Base-by-base conservation (phyloP, 2,888 invertebrate species). In the Hemistola chrysoprasaria region DNA sequence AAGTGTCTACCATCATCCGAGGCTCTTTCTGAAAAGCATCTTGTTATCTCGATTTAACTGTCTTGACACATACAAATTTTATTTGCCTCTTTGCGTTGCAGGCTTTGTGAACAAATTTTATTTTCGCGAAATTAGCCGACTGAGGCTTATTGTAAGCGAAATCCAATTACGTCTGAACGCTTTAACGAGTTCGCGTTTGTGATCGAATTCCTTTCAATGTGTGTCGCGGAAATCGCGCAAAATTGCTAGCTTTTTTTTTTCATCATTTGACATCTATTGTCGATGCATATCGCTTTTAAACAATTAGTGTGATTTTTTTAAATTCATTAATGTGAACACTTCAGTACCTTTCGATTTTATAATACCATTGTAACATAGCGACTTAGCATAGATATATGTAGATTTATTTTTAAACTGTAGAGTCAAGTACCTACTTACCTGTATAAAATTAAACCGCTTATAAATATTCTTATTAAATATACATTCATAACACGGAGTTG, bases 1-100 rank as follows among this genome's bases (percentile, higher is more conserved):
- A 64, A 59, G 63, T 63, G 66, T 66, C 29, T 39, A 35, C 43
- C 68, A 65, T 63, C 70, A 66, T 63, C 62, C 50, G 53, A 53
- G 74, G 66, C 66, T 69, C 73, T 72, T 72, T 75, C 68, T 56
- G 65, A 70, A 71, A 59, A 65, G 67, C 73, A 71, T 73, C 71
- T 82, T 77, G 77, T 82, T 80, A 81, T 73, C 71, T 67, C 73
- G 76, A 79, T 84, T 84, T 80, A 82, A 81, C 78, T 71, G 81
- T 78, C 81, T 76, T 80, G 83, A 82, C 84, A 85, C 76, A 75
- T 77, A 74, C 76, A 74, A 71, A 77, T 82, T 77, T 80, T 76
- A 78, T 80, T 80, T 75, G 68, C 68, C 64, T 67, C 62, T 77
- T 74, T 73, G 58, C 67, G 61, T 69, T 73, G 62, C 67, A 62